A percentile compares a stretch with the other conserved stretches of the same genome.
phyloP scores from a whole-genome alignment of 2,888 invertebrate genomes.

The Caenorhabditis sulstoni region DNA sequence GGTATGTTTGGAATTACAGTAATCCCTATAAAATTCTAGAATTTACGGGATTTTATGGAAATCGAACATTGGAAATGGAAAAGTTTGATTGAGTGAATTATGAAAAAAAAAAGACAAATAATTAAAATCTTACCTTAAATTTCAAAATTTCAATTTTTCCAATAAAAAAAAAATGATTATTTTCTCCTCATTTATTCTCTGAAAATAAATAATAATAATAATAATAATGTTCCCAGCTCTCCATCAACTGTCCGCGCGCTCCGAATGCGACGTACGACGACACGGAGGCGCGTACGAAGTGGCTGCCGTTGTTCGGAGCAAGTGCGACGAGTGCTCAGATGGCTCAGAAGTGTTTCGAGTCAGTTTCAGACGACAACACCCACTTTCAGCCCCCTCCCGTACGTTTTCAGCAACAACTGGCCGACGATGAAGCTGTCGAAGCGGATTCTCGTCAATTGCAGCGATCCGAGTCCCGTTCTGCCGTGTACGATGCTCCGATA shows the following conservation, averaged over 20 bases:
- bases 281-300: constrained; percentile 47
- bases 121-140: too few species aligned
- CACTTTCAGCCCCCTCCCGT: too few species aligned
- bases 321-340: constrained; percentile 41
- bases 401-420: constrained; percentile 51
- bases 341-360: constrained; percentile 59
- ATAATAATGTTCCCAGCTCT: constrained; percentile 14
- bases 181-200: too few species aligned
- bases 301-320: constrained; percentile 54
- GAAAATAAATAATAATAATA: too few species aligned
- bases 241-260: constrained; percentile 26
- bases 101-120: too few species aligned
- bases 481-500: too few species aligned
- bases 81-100: too few species aligned
- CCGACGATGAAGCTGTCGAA: constrained; percentile 52
- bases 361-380: background rate
- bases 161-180: too few species aligned
- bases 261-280: constrained; percentile 49
- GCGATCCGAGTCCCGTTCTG: constrained; percentile 42
- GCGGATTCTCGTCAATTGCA: constrained; percentile 49
- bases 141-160: too few species aligned
- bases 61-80: too few species aligned
- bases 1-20: constrained; percentile 8
- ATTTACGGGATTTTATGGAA: too few species aligned
- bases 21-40: too few species aligned